Evolutionary conservation across 92 coral and sea anemone genomes (phyloP), one percentile per base, ranked within the genome.

Genomic region (Porites lobata): DNA sequence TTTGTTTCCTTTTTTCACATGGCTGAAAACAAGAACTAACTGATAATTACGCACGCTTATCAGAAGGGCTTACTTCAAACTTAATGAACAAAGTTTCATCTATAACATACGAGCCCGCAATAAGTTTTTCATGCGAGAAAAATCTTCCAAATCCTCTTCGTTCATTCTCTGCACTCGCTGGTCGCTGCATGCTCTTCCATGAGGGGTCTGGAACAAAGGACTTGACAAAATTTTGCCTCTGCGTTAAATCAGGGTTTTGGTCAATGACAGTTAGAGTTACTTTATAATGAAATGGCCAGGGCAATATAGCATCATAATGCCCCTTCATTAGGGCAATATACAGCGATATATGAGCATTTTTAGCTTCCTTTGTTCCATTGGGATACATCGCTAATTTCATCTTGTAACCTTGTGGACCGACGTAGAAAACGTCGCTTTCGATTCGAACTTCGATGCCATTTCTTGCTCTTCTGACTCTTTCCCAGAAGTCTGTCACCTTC

Each of bases 261-360:
- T 87, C 92, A 2, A 91, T 43, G 20, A 91, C 50, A 19, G 85
- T 82, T n/a, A 87, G 67, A 14, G 88, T 91, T 47, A 91, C 89
- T 62, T 80, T 91, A 72, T 91, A 72, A 47, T 75, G 85, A 56
- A 91, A 91, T 6, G 94, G 94, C 94, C 91, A 91, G 53, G 86
- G 85, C 50, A 91, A 89, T 54, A 91, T 65, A 0, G 90, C 88
- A 43, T 91, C 94, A 32, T 87, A 88, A 53, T 72, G 83, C 22
- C 94, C 94, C 68, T 80, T 91, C 81, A 91, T 85, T 12, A 91
- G 65, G 32, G 89, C 82, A 54, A 85, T 85, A 77, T 85, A 85
- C 18, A 85, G 67, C 29, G 89, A 85, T 51, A 85, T 69, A 43
- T 85, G 64, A 15, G 82, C 77, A n/a, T 78, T 78, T 68, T 64